These are phyloP conservation scores for Trissoscelio sp. DNA, from an alignment of 2,888 invertebrate genomes.

Conservation along the genomic window DNA sequence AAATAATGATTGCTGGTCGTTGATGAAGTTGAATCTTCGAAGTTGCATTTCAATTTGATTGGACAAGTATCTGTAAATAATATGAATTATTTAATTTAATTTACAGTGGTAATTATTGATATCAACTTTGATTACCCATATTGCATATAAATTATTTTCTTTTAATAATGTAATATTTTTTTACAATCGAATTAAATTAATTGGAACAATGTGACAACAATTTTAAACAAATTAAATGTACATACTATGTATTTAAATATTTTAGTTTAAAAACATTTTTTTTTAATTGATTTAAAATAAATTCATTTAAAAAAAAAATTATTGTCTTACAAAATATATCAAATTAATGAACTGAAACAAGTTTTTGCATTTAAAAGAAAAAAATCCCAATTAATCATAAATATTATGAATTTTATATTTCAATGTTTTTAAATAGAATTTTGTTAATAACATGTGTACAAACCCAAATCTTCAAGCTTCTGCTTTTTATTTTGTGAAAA, in stretches of 20 bases:
- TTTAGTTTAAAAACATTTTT: too few species aligned
- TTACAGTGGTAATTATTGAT: not conserved
- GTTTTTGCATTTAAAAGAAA: too few species aligned
- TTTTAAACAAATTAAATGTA: too few species aligned
- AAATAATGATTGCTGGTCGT: conserved; percentile 8
- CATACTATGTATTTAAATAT: too few species aligned
- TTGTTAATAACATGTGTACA: conserved; percentile 1
- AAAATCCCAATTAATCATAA: not conserved
- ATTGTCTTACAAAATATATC: too few species aligned
- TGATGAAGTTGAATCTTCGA: conserved; percentile 5
- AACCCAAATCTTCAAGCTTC: conserved; percentile 18
- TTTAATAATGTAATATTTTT: too few species aligned
- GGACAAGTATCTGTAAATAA: not conserved
- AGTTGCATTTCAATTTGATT: not conserved
- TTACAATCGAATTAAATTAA: too few species aligned
- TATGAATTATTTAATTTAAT: not conserved
- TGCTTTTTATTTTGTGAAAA: conserved; percentile 21
- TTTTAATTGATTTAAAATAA: too few species aligned
- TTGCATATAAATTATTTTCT: not conserved
- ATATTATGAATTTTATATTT: not conserved
- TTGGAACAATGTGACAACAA: too few species aligned
- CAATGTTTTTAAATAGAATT: not conserved
- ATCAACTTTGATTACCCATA: not conserved
- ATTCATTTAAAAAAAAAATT: too few species aligned
- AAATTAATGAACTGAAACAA: too few species aligned